phyloP scores from a whole-genome alignment of 2,113 vertebrate genomes.

The Notothenia coriiceps region DNA sequence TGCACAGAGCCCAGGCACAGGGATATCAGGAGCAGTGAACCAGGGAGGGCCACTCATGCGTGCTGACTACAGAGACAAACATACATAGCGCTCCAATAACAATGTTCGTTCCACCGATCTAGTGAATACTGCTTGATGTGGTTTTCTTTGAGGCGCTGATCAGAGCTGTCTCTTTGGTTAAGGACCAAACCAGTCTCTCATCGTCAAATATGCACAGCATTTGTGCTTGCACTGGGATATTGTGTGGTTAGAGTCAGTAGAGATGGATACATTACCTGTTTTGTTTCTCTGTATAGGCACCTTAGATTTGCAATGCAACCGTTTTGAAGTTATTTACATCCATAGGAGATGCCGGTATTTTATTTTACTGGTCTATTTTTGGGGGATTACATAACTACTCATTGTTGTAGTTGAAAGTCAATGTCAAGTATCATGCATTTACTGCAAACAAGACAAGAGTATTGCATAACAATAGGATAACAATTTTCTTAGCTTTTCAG shows the following conservation, averaged over 20 bases:
- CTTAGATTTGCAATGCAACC: neutral
- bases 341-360: neutral
- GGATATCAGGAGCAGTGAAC: slow-evolving; percentile 63
- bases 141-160: slow-evolving; percentile 38
- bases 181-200: neutral
- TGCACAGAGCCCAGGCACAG: slow-evolving; percentile 36
- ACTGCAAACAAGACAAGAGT: no score
- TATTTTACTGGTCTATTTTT: neutral
- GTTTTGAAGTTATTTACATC: neutral
- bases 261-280: neutral
- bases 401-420: neutral
- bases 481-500: neutral
- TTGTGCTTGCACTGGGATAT: neutral
- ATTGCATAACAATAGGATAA: no score
- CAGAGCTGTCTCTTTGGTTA: slow-evolving; percentile 28
- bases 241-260: neutral
- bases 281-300: neutral
- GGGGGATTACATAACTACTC: no score
- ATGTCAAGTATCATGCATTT: neutral
- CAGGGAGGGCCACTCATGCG: slow-evolving; percentile 55
- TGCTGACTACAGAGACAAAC: slow-evolving; percentile 53
- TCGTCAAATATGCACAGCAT: slow-evolving; percentile 9
- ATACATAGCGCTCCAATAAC: slow-evolving; percentile 43
- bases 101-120: slow-evolving; percentile 24
- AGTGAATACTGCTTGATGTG: slow-evolving; percentile 49